Conservation (phyloP, 2,797 vertebrate genomes). For the Arnoldichthys spilopterus region DNA sequence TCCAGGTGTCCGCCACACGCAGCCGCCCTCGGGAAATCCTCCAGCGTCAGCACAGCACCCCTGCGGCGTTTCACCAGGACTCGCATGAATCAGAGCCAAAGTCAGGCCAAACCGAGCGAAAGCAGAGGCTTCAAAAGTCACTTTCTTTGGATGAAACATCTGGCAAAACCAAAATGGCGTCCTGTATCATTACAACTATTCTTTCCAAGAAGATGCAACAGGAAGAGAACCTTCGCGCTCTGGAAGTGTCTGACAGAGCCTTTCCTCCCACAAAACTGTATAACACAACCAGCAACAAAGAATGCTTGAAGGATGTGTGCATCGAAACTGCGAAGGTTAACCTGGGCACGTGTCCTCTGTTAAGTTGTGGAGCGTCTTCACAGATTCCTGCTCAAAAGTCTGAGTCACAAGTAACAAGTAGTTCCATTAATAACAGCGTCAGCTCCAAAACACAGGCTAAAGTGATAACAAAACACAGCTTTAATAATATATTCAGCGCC, state of each 20-base stretch:
- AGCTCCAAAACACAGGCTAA: slow-evolving; percentile 58
- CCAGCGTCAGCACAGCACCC: slow-evolving; percentile 75
- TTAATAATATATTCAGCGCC: slow-evolving; percentile 39
- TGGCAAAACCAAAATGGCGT: slow-evolving; percentile 82
- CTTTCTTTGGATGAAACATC: slow-evolving; percentile 80
- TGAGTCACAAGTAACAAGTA: slow-evolving; percentile 30
- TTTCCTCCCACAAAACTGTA: slow-evolving; percentile 38
- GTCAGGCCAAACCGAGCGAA: slow-evolving; percentile 43
- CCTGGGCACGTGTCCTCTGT: slow-evolving; percentile 1
- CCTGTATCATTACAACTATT: slow-evolving; percentile 84
- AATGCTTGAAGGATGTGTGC: slow-evolving; percentile 33
- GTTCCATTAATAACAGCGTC: slow-evolving; percentile 37
- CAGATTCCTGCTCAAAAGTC: slow-evolving; percentile 37
- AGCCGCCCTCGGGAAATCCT: slow-evolving; percentile 67
- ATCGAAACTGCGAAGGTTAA: slow-evolving; percentile 36
- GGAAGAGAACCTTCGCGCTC: slow-evolving; percentile 74
- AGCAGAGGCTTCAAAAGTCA: slow-evolving; percentile 80
- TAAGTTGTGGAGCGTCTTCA: slow-evolving; percentile 13
- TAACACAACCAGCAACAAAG: slow-evolving; percentile 24
- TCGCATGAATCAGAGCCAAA: slow-evolving; percentile 30
- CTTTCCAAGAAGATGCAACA: slow-evolving; percentile 87
- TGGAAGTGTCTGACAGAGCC: slow-evolving; percentile 60
- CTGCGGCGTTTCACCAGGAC: slow-evolving; percentile 62
- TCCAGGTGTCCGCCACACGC: slow-evolving; percentile 8
- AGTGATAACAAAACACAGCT: slow-evolving; percentile 50